Evolutionary conservation across 2,797 vertebrate genomes (phyloP).

Genomic region (Falco biarmicus): DNA sequence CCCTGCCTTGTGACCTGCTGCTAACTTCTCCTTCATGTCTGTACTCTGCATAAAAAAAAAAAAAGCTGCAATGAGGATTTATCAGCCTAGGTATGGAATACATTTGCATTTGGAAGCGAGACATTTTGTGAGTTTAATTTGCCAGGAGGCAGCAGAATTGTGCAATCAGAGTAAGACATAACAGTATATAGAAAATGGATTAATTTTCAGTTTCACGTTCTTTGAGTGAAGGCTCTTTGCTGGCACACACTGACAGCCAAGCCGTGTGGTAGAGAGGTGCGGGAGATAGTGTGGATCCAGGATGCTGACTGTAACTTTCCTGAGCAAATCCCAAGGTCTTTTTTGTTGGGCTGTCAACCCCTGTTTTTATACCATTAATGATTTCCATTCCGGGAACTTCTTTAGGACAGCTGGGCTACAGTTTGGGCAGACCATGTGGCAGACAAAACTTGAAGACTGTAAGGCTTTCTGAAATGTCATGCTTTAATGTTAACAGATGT

Average conservation of each 20-base stretch:
- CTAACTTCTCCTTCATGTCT: neutral
- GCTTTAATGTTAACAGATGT: neutral
- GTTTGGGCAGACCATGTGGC: neutral
- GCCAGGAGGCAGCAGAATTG: neutral
- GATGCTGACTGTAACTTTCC: constrained; percentile 42
- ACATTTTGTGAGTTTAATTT: neutral
- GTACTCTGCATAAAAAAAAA: neutral
- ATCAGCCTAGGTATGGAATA: neutral
- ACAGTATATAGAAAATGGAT: neutral
- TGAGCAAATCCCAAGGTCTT: constrained; percentile 27
- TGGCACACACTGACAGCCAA: neutral
- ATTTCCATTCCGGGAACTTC: constrained; percentile 36
- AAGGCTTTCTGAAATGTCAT: neutral
- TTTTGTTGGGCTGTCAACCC: neutral
- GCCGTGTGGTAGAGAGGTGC: neutral
- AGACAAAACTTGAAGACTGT: neutral
- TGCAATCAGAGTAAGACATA: neutral
- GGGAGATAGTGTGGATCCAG: neutral
- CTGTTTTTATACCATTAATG: neutral
- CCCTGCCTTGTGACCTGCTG: neutral
- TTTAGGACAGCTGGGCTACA: constrained; percentile 21
- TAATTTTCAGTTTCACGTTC: neutral
- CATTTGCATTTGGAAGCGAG: neutral
- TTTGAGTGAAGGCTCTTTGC: neutral
- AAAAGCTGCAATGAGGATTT: neutral